These are phyloP conservation scores for Plecturocebus donacophilus DNA, from an alignment of 2,113 vertebrate genomes.

Conservation along the genomic window DNA sequence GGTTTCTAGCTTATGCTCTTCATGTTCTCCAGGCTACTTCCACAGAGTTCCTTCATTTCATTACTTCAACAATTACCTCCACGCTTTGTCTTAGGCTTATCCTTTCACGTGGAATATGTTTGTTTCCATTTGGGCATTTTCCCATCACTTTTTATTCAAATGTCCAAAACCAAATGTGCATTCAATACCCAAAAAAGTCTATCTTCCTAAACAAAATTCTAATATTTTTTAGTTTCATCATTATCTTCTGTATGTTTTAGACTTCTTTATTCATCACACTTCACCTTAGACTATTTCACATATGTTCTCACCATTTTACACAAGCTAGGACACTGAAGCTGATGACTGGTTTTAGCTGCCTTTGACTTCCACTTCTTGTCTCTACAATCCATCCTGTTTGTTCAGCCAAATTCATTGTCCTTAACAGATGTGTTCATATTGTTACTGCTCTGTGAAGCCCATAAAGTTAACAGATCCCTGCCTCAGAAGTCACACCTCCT, in stretches of 20 bases:
- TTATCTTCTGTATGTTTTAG: not conserved
- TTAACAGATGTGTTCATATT: not conserved
- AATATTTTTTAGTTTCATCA: not conserved
- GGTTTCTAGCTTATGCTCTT: not conserved
- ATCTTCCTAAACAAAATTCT: not conserved
- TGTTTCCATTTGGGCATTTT: not conserved
- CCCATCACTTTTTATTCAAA: not conserved
- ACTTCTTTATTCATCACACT: not conserved
- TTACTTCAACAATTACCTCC: not conserved
- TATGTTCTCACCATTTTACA: not conserved
- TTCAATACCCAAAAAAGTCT: not conserved
- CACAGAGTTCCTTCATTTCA: not conserved
- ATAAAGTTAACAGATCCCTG: not conserved
- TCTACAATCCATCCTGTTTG: not conserved
- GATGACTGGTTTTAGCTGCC: too few species aligned
- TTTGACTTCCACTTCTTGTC: not conserved
- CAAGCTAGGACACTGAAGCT: not conserved
- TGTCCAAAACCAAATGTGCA: not conserved
- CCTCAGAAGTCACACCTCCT: not conserved
- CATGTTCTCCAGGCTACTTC: rapidly evolving
- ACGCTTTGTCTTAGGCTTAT: not conserved
- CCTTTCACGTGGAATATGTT: not conserved
- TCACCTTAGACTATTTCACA: not conserved
- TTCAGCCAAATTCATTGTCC: not conserved
- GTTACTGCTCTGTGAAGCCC: not conserved